These are phyloP conservation scores for Lophotriccus pileatus DNA, from an alignment of 2,797 vertebrate species.

Conservation along the genomic window DNA sequence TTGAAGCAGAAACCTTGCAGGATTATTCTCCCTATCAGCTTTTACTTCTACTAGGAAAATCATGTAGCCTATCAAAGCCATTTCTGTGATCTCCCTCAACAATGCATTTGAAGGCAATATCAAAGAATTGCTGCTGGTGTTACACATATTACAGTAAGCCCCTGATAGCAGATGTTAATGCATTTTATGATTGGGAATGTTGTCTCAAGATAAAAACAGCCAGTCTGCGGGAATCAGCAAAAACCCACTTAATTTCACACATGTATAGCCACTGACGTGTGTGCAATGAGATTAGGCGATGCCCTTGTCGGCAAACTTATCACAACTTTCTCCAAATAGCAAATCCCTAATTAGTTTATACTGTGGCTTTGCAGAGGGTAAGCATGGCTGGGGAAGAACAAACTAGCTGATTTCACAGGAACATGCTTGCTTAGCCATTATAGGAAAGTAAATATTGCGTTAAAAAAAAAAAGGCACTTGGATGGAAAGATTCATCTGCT, in stretches of 20 bases:
- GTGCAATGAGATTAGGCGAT: constrained; percentile 47
- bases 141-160: constrained; percentile 59
- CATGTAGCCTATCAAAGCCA: constrained; percentile 48
- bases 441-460: not conserved
- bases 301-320: constrained; percentile 59
- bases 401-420: constrained; percentile 54
- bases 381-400: constrained; percentile 48
- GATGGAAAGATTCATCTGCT: not conserved
- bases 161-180: constrained; percentile 67
- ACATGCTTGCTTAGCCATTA: constrained; percentile 2
- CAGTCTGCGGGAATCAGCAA: constrained; percentile 38
- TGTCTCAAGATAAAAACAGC: constrained; percentile 71
- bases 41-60: constrained; percentile 55
- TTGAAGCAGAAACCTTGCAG: constrained; percentile 3
- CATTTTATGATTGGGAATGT: constrained; percentile 51
- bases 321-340: constrained; percentile 59
- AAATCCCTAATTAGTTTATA: constrained; percentile 65
- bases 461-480: not conserved
- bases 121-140: constrained; percentile 62
- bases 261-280: constrained; percentile 35
- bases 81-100: constrained; percentile 53
- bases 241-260: constrained; percentile 72
- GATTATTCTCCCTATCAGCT: constrained; percentile 50
- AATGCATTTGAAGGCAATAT: constrained; percentile 59
- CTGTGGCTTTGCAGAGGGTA: constrained; percentile 27